Conservation (phyloP, 2,888 invertebrate species). For the Temnothorax rugatulus region DNA sequence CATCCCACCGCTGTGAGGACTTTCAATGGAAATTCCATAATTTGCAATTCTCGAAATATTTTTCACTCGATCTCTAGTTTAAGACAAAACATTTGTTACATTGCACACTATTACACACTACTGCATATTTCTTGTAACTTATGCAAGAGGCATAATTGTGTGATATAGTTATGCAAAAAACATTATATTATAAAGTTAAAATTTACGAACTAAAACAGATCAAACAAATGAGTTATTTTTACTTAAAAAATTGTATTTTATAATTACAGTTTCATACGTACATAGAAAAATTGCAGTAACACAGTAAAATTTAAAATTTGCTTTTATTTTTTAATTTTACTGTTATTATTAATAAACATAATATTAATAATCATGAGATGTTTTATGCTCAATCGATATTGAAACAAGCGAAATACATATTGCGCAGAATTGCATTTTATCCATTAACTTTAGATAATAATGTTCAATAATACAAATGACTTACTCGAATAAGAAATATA, state of each 20-base stretch:
- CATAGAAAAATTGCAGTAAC: background rate
- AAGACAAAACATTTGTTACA: background rate
- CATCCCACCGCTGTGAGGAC: constrained; percentile 57
- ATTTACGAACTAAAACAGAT: no score
- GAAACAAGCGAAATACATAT: background rate
- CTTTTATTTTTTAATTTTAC: background rate
- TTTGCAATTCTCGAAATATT: constrained; percentile 40
- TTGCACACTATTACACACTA: background rate
- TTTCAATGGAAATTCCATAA: constrained; percentile 54
- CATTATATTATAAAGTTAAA: no score
- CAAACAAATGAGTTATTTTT: background rate
- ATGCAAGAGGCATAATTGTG: background rate
- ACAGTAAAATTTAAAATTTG: background rate
- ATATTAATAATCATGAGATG: no score
- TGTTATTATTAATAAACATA: background rate
- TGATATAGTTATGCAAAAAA: no score
- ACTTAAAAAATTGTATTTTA: background rate
- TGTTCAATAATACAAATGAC: background rate
- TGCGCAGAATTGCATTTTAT: background rate
- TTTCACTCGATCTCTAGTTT: background rate
- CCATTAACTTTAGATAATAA: background rate
- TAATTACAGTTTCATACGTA: background rate
- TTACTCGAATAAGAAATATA: constrained; percentile 11
- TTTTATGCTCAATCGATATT: background rate
- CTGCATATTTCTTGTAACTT: background rate